Evolutionary conservation across 30 jellyfish, hydroid and myxozoan genomes (phyloP), one percentile per base, ranked within the genome.

Genomic region (Aurelia coerulea): DNA sequence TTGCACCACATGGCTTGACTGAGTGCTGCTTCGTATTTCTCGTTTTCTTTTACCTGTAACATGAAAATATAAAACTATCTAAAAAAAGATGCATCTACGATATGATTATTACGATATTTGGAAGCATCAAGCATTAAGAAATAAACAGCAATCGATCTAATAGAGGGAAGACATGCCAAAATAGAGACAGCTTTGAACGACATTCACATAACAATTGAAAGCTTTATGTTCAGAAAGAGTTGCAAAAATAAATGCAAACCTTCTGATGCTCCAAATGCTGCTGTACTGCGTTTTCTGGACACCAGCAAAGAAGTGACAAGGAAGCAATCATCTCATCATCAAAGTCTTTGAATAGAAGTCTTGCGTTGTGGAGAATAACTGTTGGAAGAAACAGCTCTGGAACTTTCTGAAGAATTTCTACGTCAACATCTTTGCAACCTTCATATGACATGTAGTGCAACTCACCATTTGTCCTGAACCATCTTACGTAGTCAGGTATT

Each of bases 381-480:
- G 78, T 68, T 18, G 78, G 78, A 8, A 68, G 58, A 39, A 68
- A 68, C 12, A 68, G 78, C 10, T 33, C 52, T 68, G 78, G 78
- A 31, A 39, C 58, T 10, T 68, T 39, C 52, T 68, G 58, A 33
- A 33, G 58, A 68, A 68, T 39, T 39, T 39, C 78, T 8, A 16
- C 9, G 6, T 33, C 14, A 33, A 32, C 18, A 9, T 68, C 78
- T 19, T 68, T 39, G 2, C 78, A n/a, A 31, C 58, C 50, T 68
- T 68, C 64, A 9, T 33, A 39, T 4, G 78, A 9, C 78, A 68
- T 68, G 78, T 68, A 68, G 2, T 68, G 78, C 58, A 8, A 65
- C 78, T 68, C 78, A n/a, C 78, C 78, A 31, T 68, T 68, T 14
- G 78, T 68, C 58, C 58, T 39, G 58, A 68, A 68, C 78, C 78